phyloP scores from a whole-genome alignment of 2,113 vertebrate species.

The Suncus etruscus region DNA sequence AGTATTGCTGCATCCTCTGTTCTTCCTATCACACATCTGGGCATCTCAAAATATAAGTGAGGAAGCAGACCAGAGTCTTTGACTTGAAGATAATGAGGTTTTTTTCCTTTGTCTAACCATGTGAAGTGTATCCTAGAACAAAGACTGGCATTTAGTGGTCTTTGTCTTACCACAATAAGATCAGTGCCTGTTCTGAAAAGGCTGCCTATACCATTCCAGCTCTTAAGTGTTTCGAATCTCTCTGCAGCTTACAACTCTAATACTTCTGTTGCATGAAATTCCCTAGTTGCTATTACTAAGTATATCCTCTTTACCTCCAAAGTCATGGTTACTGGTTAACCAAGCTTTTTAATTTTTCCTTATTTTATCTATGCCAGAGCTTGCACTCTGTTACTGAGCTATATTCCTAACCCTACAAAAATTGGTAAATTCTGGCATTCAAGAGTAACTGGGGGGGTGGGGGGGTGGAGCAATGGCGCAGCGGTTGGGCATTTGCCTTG shows the following conservation, averaged over 20 bases:
- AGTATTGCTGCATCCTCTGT: neutral
- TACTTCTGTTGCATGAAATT: constrained; percentile 1
- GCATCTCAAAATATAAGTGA: constrained; percentile 8
- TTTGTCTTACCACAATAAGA: neutral
- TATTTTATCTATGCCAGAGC: too few species aligned
- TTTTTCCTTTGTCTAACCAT: neutral
- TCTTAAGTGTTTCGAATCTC: neutral
- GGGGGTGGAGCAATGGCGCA: too few species aligned
- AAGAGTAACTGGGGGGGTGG: neutral
- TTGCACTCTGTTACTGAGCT: too few species aligned
- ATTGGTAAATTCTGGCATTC: neutral
- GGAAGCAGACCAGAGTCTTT: constrained; percentile 4
- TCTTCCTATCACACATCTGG: neutral
- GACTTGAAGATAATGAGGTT: neutral
- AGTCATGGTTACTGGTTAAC: neutral
- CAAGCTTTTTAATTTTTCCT: neutral
- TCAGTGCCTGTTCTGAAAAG: too few species aligned
- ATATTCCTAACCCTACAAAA: too few species aligned
- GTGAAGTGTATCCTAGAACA: too few species aligned
- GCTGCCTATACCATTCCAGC: neutral
- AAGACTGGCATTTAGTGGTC: neutral
- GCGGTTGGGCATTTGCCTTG: too few species aligned
- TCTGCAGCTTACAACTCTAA: neutral
- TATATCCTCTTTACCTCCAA: neutral
- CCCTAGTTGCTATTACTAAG: neutral